Conservation (phyloP, 2,888 invertebrate species). For the Diadromus collaris region DNA sequence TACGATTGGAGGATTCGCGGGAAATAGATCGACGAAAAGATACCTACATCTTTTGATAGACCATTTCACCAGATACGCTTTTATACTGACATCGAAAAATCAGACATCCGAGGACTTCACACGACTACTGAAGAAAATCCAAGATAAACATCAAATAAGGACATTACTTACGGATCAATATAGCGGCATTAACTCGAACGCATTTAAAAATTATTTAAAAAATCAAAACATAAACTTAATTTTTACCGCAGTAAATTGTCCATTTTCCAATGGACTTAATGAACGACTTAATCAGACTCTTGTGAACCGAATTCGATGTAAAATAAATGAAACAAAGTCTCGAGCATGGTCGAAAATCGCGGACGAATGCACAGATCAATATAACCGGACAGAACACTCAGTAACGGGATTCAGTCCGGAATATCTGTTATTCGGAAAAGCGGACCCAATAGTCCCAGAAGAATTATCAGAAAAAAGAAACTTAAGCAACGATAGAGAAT, state of each 20-base stretch:
- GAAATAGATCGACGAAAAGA: slow-evolving; percentile 60
- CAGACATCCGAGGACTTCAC: slow-evolving; percentile 59
- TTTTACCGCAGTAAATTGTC: slow-evolving; percentile 60
- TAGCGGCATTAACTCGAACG: slow-evolving; percentile 61
- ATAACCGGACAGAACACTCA: slow-evolving; percentile 64
- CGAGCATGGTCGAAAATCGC: slow-evolving; percentile 64
- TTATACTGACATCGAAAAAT: slow-evolving; percentile 56
- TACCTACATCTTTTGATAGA: slow-evolving; percentile 61
- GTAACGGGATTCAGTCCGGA: slow-evolving; percentile 62
- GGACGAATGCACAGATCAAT: slow-evolving; percentile 62
- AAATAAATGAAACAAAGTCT: slow-evolving; percentile 60
- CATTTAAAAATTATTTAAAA: slow-evolving; percentile 61
- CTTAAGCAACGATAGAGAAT: slow-evolving; percentile 56
- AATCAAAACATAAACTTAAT: slow-evolving; percentile 58
- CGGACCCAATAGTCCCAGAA: slow-evolving; percentile 52
- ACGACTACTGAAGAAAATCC: slow-evolving; percentile 51
- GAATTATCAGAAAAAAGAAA: slow-evolving; percentile 55
- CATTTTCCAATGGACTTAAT: slow-evolving; percentile 63
- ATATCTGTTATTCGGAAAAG: slow-evolving; percentile 62
- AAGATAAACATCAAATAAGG: slow-evolving; percentile 57
- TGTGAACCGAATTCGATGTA: slow-evolving; percentile 64
- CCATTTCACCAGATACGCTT: slow-evolving; percentile 63
- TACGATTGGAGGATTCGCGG: slow-evolving; percentile 62
- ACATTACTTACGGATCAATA: slow-evolving; percentile 63
- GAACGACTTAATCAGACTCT: slow-evolving; percentile 65